phyloP scores from a whole-genome alignment of 2,113 vertebrate species.

The Progne subis region DNA sequence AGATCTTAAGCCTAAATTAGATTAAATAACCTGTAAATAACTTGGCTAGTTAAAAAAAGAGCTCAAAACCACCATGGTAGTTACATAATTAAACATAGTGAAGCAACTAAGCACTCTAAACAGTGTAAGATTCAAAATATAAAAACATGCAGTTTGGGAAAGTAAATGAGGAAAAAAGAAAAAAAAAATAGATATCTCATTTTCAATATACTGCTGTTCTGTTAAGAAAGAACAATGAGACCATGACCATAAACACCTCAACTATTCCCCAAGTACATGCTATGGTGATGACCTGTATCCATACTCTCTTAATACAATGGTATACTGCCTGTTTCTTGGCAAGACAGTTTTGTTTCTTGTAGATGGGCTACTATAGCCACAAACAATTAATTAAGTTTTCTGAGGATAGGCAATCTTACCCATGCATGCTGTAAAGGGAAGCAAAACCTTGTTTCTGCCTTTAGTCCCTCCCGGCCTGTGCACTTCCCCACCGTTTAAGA shows the following conservation, averaged over 20 bases:
- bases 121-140: not conserved
- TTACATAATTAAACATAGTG: not conserved
- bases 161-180: not conserved
- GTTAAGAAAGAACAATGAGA: not conserved
- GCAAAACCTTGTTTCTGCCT: not conserved
- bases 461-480: not conserved
- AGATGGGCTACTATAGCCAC: not conserved
- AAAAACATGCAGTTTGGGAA: not conserved
- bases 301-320: not conserved
- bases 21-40: not conserved
- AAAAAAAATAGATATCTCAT: not conserved
- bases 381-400: not conserved
- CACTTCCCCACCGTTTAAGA: fast-evolving
- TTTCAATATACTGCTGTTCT: not conserved
- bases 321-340: not conserved
- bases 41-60: not conserved
- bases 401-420: not conserved
- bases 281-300: not conserved
- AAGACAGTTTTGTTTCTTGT: not conserved
- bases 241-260: slow-evolving; percentile 6
- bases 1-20: not conserved
- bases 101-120: not conserved
- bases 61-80: not conserved
- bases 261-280: slow-evolving; percentile 2
- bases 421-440: not conserved